phyloP scores from a whole-genome alignment of 1,140 invertebrate genomes.

The Ceratitis capitata region DNA sequence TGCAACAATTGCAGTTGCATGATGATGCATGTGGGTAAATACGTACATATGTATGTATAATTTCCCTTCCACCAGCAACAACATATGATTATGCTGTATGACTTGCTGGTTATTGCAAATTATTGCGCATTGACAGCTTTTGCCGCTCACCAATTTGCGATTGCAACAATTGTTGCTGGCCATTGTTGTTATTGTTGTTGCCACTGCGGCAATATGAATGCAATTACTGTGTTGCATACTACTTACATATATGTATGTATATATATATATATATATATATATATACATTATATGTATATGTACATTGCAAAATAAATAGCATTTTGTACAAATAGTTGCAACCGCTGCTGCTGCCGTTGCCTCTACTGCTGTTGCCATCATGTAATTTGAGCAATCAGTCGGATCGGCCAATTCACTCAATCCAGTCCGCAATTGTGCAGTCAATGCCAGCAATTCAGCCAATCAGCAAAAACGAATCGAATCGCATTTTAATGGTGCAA shows the following conservation, averaged over 20 bases:
- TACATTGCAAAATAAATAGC: neutral
- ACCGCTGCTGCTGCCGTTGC: neutral
- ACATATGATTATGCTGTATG: neutral
- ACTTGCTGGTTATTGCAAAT: neutral
- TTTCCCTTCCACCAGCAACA: neutral
- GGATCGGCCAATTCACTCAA: neutral
- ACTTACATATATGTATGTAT: neutral
- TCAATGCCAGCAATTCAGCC: neutral
- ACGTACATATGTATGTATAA: neutral
- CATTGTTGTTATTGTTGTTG: neutral
- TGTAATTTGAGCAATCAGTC: constrained; percentile 20
- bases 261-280: neutral
- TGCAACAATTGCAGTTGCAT: constrained; percentile 11
- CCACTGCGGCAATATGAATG: neutral
- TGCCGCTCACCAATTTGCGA: neutral
- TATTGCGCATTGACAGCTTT: neutral
- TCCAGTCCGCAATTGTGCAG: no score
- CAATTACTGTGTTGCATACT: neutral
- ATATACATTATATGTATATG: no score
- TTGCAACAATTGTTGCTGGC: neutral
- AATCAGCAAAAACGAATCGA: constrained; percentile 28
- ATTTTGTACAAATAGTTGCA: constrained; percentile 30
- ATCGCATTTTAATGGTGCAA: constrained; percentile 34
- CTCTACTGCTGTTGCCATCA: neutral
- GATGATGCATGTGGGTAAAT: neutral